These are phyloP conservation scores for Ditylenchus dipsaci DNA, from an alignment of 1,140 invertebrate genomes.

Conservation along the genomic window DNA sequence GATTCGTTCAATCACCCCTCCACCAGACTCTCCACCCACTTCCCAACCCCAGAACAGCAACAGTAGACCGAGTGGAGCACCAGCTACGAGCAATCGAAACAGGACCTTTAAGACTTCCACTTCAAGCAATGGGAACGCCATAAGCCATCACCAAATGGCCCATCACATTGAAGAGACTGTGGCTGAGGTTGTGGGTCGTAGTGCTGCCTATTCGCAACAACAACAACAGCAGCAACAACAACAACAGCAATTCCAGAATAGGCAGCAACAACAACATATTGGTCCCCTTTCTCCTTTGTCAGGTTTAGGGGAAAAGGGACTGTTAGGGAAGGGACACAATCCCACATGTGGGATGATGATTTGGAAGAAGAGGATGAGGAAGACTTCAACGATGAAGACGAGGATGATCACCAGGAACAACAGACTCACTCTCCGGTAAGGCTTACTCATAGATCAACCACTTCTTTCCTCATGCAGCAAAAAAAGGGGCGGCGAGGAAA, in stretches of 20 bases:
- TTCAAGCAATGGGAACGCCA: neutral
- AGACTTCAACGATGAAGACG: neutral
- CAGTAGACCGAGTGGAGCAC: constrained; percentile 5
- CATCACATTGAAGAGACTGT: constrained; percentile 28
- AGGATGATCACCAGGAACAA: neutral
- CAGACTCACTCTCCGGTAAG: neutral
- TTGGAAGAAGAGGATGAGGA: neutral
- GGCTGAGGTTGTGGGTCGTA: constrained; percentile 27
- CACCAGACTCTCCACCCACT: constrained; percentile 22
- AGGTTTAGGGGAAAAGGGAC: neutral
- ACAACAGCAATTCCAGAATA: no score
- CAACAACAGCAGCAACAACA: neutral
- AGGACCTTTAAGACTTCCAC: neutral
- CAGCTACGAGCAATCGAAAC: constrained; percentile 2
- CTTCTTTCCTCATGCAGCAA: no score
- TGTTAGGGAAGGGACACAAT: neutral
- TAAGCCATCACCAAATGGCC: constrained; percentile 5
- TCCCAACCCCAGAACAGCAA: constrained; percentile 4
- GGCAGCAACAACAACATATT: neutral
- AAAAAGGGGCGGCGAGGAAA: no score
- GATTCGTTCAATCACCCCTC: constrained; percentile 27
- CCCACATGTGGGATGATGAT: neutral
- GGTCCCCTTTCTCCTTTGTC: neutral
- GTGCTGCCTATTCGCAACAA: constrained; percentile 22
- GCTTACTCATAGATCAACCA: no score